Conservation (phyloP, 1,140 invertebrate species). For the Uloborus diversus region DNA sequence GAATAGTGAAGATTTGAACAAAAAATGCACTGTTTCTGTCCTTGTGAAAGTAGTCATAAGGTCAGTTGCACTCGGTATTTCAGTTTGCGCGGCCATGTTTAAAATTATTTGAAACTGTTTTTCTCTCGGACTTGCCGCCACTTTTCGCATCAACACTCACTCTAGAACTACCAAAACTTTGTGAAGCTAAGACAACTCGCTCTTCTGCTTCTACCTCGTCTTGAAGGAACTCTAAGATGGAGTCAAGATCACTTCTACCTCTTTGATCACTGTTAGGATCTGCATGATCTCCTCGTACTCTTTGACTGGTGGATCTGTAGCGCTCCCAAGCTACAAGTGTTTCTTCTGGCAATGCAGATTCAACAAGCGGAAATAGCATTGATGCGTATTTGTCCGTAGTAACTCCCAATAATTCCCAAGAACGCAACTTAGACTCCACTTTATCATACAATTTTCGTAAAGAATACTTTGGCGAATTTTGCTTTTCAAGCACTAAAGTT, state of each 20-base stretch:
- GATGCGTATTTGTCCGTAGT: constrained; percentile 3
- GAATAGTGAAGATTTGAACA: constrained; percentile 17
- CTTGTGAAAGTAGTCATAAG: constrained; percentile 15
- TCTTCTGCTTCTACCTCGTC: constrained; percentile 16
- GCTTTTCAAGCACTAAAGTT: constrained; percentile 45
- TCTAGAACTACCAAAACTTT: neutral
- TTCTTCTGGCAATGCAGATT: constrained; percentile 10
- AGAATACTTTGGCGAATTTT: constrained; percentile 8
- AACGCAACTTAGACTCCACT: neutral
- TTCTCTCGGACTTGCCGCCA: neutral
- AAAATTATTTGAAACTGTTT: neutral
- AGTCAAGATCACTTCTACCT: neutral
- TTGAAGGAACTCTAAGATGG: neutral
- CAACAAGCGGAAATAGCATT: constrained; percentile 59
- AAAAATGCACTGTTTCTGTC: constrained; percentile 14
- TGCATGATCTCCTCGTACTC: neutral
- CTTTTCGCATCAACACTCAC: neutral
- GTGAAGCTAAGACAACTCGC: neutral
- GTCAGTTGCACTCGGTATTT: neutral
- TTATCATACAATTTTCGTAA: constrained; percentile 11
- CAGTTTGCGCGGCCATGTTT: neutral
- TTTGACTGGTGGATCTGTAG: constrained; percentile 1
- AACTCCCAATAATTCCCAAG: neutral
- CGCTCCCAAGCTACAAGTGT: neutral
- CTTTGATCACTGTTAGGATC: constrained; percentile 1